Evolutionary conservation across 1,140 invertebrate genomes (phyloP), one percentile per base, ranked within the genome.

Genomic region (Holcopasites calliopsidis): DNA sequence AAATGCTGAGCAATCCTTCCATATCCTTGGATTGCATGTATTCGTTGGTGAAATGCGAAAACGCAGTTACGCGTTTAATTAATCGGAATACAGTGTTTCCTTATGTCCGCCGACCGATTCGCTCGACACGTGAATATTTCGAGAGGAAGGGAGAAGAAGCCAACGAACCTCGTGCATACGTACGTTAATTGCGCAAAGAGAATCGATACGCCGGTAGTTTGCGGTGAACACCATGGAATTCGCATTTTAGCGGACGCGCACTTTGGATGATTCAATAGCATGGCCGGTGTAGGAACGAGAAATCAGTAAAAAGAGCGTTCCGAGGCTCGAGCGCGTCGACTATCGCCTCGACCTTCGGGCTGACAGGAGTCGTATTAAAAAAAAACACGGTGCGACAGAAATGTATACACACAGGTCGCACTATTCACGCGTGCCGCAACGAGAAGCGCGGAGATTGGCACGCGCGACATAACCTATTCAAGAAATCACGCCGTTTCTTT

Each of bases 391-490:
- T 7, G 6, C 21, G 44, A 23, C 55, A 35, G 13, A 28, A 7
- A 28, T 26, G 55, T 50, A 47, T 55, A 65, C 71, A 33, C 61
- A 28, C 33, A 21, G 44, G 13, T 6, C 31, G 65, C 16, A 11
- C 23, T 35, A 66, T 69, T 69, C 73, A 68, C 54, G 54, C 44
- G 73, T 68, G 49, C 7, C 21, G 28, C 35, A 64, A 31, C 49
- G 38, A 54, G 49, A 42, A 28, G 7, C 23, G 60, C 26, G 38
- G 16, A 73, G 71, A 65, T 65, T 33, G 71, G 71, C 60, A 65
- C 35, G 64, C 73, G 65, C 52, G 54, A 75, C 73, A 75, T 69
- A 69, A 69, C 73, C 65, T 75, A 75, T 75, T 69, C 54, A 55
- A 74, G 61, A 66, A 55, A 74, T 75, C 31, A 28, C 42, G 23